Evolutionary conservation across 2,888 invertebrate genomes (phyloP).

Genomic region (Furcula furcula): DNA sequence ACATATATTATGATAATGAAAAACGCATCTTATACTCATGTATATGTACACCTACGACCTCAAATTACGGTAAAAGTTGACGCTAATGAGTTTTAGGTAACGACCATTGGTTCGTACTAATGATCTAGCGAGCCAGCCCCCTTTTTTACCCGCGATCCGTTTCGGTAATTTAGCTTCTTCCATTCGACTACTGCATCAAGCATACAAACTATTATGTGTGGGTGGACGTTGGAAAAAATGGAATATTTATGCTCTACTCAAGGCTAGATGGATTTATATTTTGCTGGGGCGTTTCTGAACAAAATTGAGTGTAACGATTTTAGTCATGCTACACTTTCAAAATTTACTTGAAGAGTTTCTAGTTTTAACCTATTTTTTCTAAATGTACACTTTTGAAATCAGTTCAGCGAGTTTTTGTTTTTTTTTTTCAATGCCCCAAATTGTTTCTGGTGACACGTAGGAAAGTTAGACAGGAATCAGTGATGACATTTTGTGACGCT

Average conservation of each 20-base stretch:
- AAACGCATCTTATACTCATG: slow-evolving; percentile 37
- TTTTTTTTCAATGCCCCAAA: no score
- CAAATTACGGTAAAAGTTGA: slow-evolving; percentile 77
- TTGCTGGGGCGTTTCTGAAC: neutral
- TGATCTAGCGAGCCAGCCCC: slow-evolving; percentile 70
- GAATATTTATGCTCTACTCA: slow-evolving; percentile 28
- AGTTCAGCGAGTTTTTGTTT: no score
- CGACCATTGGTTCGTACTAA: slow-evolving; percentile 78
- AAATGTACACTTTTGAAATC: no score
- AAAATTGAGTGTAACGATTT: neutral
- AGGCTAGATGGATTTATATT: slow-evolving; percentile 5
- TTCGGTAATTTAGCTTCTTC: slow-evolving; percentile 68
- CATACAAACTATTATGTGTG: slow-evolving; percentile 46
- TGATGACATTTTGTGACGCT: no score
- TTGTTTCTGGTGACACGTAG: no score
- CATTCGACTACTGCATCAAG: slow-evolving; percentile 55
- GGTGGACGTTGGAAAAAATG: slow-evolving; percentile 30
- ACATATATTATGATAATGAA: slow-evolving; percentile 67
- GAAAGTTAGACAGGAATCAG: no score
- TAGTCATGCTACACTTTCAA: neutral
- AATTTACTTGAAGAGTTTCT: neutral
- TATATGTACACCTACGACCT: slow-evolving; percentile 45
- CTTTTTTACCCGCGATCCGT: slow-evolving; percentile 73
- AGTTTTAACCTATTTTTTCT: slow-evolving; percentile 10
- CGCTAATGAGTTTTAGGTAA: slow-evolving; percentile 79